phyloP scores from a whole-genome alignment of 2,113 vertebrate genomes.

The Vombatus ursinus region DNA sequence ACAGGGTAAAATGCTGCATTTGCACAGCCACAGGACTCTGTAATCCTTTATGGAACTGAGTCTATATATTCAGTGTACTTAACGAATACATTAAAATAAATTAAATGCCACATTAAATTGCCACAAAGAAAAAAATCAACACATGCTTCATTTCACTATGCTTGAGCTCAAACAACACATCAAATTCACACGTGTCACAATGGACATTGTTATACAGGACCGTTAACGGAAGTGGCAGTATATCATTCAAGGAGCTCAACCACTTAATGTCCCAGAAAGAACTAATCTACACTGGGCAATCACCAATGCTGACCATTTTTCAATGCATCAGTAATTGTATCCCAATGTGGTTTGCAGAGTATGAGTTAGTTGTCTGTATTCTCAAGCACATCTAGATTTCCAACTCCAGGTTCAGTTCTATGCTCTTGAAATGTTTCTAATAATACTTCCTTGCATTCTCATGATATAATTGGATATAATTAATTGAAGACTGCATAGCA shows the following conservation, averaged over 20 bases:
- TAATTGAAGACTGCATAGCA: not conserved
- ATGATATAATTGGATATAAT: not conserved
- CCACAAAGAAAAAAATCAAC: not conserved
- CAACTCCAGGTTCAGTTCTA: not conserved
- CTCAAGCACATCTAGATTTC: not conserved
- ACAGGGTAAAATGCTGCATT: not conserved
- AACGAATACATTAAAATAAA: too few species aligned
- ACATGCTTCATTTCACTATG: not conserved
- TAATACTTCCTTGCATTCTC: not conserved
- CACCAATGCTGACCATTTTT: not conserved
- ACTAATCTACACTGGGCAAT: not conserved
- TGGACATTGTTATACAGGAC: not conserved
- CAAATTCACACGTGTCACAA: not conserved
- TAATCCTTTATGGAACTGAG: not conserved
- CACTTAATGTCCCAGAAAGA: not conserved
- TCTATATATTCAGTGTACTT: not conserved
- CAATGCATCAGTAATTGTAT: not conserved
- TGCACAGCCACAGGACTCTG: not conserved
- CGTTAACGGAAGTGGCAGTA: not conserved
- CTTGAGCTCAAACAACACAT: not conserved
- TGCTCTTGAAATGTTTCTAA: not conserved
- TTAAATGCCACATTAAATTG: not conserved
- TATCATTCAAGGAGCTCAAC: not conserved
- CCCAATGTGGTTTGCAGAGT: not conserved
- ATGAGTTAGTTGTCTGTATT: not conserved